Base-by-base conservation (phyloP, 2,797 vertebrate species). In the Sebastes hubbsi region DNA sequence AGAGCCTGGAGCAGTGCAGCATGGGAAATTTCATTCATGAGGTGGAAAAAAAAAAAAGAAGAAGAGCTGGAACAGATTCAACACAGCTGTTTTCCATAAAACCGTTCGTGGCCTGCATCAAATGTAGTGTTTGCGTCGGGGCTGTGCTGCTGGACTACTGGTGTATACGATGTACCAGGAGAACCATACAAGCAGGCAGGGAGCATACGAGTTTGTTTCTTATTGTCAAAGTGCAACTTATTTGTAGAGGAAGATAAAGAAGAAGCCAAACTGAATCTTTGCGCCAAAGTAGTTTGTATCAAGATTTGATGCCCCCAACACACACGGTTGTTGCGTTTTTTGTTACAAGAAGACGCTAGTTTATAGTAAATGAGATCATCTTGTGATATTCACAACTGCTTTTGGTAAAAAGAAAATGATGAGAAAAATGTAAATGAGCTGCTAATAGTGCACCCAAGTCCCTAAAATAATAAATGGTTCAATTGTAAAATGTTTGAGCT, bases 21-120 rank as follows among this genome's bases (percentile, higher is more conserved):
- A 93, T 90, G 93, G 92, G 91, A 93, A 93, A 93, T 92, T 92
- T 94, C 92, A 94, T 95, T 95, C 93, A 95, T 94, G 92, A 93
- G 89, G 84, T 85, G 18, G 58, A 49, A 4, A 49, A 55, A 38
- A n/a, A 3, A 38, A 38, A 38, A 22, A 36, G 20, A 78, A 34
- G 52, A 79, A 63, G 77, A 68, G 68, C 87, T 92, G 87, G 91
- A 92, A 92, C 89, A 84, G 87, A 92, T 91, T 93, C 91, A 91
- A 80, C 89, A 90, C 88, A 92, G 87, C 92, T 94, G 92, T 90
- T 94, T 94, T 92, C 90, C 93, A 94, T 93, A 92, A 93, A 92
- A 90, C 42, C 25, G 75, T 92, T 91, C 90, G 82, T 69, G 82
- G 90, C 82, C 87, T 88, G 78, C 77, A 82, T 92, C 88, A 89